These are phyloP conservation scores for Felis chaus DNA, from an alignment of 2,113 vertebrate species.

Conservation along the genomic window DNA sequence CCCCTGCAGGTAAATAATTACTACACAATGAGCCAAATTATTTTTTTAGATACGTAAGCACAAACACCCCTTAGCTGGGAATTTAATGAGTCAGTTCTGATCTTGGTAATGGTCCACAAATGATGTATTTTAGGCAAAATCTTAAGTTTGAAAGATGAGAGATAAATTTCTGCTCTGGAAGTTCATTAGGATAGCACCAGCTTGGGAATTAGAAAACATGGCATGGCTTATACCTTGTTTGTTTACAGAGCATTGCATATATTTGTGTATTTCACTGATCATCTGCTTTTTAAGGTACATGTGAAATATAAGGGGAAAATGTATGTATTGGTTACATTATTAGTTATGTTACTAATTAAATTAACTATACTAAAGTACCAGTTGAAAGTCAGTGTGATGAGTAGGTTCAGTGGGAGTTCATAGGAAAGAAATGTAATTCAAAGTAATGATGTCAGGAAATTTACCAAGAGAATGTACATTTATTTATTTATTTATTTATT, in stretches of 20 bases:
- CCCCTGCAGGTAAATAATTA: background rate
- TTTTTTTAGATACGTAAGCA: background rate
- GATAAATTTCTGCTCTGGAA: background rate
- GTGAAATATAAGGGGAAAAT: background rate
- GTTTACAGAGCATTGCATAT: background rate
- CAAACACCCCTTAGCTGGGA: background rate
- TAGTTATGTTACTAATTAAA: background rate
- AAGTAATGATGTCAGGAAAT: background rate
- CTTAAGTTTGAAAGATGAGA: background rate
- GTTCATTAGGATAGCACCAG: background rate
- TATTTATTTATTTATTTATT: background rate
- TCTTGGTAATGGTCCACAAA: background rate
- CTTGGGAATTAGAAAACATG: background rate
- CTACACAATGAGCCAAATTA: background rate
- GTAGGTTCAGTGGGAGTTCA: background rate
- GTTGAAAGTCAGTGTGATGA: background rate
- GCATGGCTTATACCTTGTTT: background rate
- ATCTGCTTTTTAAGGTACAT: background rate
- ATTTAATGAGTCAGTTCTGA: background rate
- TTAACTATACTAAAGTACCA: background rate
- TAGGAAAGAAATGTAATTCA: background rate
- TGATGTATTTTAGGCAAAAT: background rate
- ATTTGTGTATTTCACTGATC: background rate
- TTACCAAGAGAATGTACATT: background rate
- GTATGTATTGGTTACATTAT: background rate